A percentile compares a stretch with the other conserved stretches of the same genome.
These are phyloP conservation scores for Rhinolophus ferrumequinum DNA, from an alignment of 2,113 vertebrate genomes.

Conservation along the genomic window DNA sequence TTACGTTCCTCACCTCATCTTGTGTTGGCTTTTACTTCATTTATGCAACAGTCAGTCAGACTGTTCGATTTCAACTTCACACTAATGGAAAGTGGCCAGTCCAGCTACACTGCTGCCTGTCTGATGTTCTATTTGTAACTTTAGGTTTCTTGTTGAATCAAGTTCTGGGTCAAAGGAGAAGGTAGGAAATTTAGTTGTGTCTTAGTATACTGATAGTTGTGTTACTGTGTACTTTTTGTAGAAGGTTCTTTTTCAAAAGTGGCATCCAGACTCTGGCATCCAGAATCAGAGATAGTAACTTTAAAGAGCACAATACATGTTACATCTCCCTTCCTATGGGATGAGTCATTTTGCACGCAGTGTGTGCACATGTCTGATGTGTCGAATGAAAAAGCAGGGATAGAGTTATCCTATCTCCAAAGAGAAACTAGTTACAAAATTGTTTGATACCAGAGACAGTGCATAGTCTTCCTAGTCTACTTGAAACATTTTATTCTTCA, in stretches of 20 bases:
- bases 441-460: conserved; percentile 1
- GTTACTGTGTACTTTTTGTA: neutral
- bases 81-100: neutral
- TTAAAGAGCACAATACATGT: no score
- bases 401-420: neutral
- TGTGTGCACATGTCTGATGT: no score
- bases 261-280: neutral
- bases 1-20: neutral
- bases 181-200: neutral
- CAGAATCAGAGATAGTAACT: neutral
- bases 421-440: conserved; percentile 47
- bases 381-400: neutral
- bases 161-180: neutral
- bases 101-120: neutral
- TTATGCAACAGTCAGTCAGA: conserved; percentile 17
- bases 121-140: conserved; percentile 7
- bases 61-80: neutral
- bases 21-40: neutral
- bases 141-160: conserved; percentile 22
- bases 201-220: neutral
- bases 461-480: neutral
- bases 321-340: no score
- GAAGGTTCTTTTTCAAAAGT: conserved; percentile 3
- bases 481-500: conserved; percentile 47
- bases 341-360: no score